Conservation (phyloP, 2,113 vertebrate genomes). For the Erythrocebus patas region DNA sequence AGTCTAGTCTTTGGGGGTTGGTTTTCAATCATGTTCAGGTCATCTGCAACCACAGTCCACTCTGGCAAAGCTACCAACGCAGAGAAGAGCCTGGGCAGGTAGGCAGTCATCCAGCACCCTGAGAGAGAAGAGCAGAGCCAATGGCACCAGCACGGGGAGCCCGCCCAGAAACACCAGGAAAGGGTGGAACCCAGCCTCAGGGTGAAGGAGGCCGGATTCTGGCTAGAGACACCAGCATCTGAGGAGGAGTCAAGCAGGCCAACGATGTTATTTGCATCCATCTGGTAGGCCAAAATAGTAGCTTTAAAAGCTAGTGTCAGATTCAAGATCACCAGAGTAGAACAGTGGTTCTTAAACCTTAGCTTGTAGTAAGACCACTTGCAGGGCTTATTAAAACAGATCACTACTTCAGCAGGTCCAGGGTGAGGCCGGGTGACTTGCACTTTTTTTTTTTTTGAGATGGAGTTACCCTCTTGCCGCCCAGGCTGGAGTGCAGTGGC, state of each 20-base stretch:
- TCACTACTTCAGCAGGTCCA: background rate
- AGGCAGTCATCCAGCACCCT: background rate
- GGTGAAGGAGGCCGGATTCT: background rate
- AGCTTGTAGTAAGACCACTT: background rate
- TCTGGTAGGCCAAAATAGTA: background rate
- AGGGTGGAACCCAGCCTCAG: background rate
- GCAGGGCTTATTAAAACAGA: background rate
- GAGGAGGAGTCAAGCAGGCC: background rate
- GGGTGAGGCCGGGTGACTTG: background rate
- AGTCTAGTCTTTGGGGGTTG: background rate
- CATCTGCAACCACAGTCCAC: background rate
- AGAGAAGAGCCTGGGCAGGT: background rate
- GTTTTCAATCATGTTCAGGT: constrained; percentile 4
- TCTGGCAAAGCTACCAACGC: background rate
- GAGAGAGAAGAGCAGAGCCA: background rate
- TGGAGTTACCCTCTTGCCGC: too few relatives aligned
- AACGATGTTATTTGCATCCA: background rate
- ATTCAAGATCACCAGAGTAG: background rate
- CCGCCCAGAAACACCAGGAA: fast-evolving
- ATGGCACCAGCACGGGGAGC: fast-evolving
- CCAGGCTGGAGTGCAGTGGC: background rate
- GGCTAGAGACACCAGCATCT: background rate
- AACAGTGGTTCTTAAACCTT: background rate
- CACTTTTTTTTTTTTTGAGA: background rate
- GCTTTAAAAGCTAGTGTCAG: background rate